A percentile compares a stretch with the other conserved stretches of the same genome.
phyloP scores from a whole-genome alignment of 2,113 vertebrate genomes.

The Catharus fuscescens region DNA sequence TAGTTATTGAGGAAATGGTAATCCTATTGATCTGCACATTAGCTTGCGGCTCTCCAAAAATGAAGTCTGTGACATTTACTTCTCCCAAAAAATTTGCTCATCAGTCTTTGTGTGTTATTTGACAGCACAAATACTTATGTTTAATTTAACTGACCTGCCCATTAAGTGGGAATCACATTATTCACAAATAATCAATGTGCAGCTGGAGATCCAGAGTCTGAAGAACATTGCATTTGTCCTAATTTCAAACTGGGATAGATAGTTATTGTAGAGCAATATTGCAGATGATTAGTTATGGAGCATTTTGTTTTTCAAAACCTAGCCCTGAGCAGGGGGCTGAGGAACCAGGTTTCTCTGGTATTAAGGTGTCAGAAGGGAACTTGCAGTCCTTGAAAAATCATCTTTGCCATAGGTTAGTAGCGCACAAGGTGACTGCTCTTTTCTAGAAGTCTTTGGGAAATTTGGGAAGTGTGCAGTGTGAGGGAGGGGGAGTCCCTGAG shows the following conservation, averaged over 20 bases:
- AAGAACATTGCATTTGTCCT: neutral
- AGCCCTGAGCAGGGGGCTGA: neutral
- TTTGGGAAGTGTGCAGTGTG: neutral
- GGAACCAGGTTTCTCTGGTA: neutral
- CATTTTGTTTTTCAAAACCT: neutral
- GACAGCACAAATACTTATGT: conserved; percentile 54
- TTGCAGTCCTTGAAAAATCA: neutral
- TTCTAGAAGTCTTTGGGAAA: neutral
- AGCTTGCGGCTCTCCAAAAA: conserved; percentile 13
- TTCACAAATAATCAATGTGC: conserved; percentile 14
- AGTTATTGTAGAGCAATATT: neutral
- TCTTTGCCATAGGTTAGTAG: neutral
- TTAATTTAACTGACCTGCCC: conserved; percentile 10
- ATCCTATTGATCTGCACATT: conserved; percentile 23
- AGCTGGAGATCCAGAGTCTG: neutral
- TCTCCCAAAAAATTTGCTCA: conserved; percentile 8
- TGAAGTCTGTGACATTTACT: conserved; percentile 25
- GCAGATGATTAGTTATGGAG: neutral
- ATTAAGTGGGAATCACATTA: conserved; percentile 30
- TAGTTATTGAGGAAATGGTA: neutral
- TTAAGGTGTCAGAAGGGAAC: neutral
- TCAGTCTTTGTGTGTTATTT: conserved; percentile 39
- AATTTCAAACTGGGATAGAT: neutral
- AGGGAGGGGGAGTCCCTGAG: neutral
- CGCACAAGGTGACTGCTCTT: neutral